A percentile compares a stretch with the other conserved stretches of the same genome.
Evolutionary conservation across 92 coral and sea anemone species (phyloP).

Genomic region (Epizoanthus fatuus): DNA sequence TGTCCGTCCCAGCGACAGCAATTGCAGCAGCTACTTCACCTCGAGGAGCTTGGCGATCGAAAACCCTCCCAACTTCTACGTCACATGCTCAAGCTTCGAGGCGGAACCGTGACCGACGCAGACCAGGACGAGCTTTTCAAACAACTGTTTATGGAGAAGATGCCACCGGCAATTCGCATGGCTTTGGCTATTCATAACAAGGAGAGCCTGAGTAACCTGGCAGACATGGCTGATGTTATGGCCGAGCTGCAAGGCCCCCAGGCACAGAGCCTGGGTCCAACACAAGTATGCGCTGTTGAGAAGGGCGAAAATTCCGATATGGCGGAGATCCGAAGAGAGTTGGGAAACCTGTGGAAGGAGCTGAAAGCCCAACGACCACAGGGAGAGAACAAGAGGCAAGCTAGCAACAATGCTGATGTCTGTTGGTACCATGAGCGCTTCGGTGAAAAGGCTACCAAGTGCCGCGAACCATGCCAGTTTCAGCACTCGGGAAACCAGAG

Average conservation of each 20-base stretch:
- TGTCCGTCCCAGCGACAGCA: constrained; percentile 49
- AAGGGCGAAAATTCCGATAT: background rate
- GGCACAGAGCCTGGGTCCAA: constrained; percentile 21
- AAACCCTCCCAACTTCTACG: constrained; percentile 63
- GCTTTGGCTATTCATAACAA: constrained; percentile 46
- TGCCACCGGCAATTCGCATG: constrained; percentile 59
- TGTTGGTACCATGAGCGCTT: constrained; percentile 67
- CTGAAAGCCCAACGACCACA: constrained; percentile 26
- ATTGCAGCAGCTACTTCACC: constrained; percentile 22
- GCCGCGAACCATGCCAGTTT: constrained; percentile 61
- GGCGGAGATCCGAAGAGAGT: constrained; percentile 18
- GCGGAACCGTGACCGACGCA: constrained; percentile 35
- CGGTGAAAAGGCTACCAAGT: constrained; percentile 55
- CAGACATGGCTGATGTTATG: constrained; percentile 69
- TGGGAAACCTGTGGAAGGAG: constrained; percentile 15
- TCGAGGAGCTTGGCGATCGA: constrained; percentile 68
- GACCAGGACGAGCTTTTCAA: constrained; percentile 29
- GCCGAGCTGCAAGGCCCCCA: constrained; percentile 62
- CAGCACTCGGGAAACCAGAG: constrained; percentile 34
- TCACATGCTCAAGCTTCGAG: constrained; percentile 20
- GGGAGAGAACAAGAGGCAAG: background rate
- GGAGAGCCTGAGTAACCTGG: constrained; percentile 40
- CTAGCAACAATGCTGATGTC: constrained; percentile 22
- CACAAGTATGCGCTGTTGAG: background rate
- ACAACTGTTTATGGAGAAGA: constrained; percentile 20